Evolutionary conservation across 2,113 vertebrate species (phyloP).

Genomic region (Limanda limanda): DNA sequence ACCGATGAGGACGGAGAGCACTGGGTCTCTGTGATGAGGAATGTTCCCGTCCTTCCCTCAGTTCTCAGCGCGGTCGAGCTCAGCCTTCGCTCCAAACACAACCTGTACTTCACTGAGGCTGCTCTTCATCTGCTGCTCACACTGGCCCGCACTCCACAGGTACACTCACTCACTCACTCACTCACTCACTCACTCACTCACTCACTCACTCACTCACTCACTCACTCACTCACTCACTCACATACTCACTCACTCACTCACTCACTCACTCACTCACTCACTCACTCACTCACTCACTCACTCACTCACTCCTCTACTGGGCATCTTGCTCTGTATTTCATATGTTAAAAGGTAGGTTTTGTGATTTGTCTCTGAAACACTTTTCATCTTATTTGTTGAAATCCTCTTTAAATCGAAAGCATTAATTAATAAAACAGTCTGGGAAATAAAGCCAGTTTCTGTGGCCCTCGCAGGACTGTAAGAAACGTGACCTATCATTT

Average conservation of each 20-base stretch:
- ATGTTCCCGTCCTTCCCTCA: constrained; percentile 90
- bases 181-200: too few relatives aligned
- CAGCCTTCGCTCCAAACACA: constrained; percentile 92
- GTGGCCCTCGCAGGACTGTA: neutral
- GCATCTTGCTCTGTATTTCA: too few relatives aligned
- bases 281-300: neutral
- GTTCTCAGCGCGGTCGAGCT: constrained; percentile 91
- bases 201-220: too few relatives aligned
- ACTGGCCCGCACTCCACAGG: constrained; percentile 93
- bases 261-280: neutral
- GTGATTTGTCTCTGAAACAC: too few relatives aligned
- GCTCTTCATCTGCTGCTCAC: constrained; percentile 93
- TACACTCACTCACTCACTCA: constrained; percentile 56
- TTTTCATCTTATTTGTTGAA: too few relatives aligned
- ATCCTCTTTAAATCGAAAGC: too few relatives aligned
- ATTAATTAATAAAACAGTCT: too few relatives aligned
- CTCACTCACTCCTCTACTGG: neutral
- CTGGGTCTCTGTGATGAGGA: constrained; percentile 91
- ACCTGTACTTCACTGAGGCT: constrained; percentile 95
- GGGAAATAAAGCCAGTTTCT: too few relatives aligned
- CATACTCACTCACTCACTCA: neutral
- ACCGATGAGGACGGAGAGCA: constrained; percentile 92
- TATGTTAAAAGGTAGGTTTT: too few relatives aligned
- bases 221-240: too few relatives aligned
- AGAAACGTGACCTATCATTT: too few relatives aligned